These are phyloP conservation scores for Ischnura elegans DNA, from an alignment of 2,888 invertebrate genomes.

Conservation along the genomic window DNA sequence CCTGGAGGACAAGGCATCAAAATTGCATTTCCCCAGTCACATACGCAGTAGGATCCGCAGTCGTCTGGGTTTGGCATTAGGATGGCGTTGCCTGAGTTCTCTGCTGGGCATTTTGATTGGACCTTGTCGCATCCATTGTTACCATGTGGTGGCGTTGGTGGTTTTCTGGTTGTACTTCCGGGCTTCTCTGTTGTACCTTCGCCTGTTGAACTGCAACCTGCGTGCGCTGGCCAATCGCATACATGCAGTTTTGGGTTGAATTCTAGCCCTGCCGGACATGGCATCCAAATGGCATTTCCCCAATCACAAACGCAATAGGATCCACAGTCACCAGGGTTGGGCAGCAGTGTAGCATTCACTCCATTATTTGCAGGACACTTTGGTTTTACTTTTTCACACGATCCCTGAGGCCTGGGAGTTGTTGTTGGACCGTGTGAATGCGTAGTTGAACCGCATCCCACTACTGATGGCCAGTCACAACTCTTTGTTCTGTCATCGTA, in stretches of 20 bases:
- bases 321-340: background rate
- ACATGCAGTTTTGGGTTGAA: slow-evolving; percentile 68
- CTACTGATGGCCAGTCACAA: slow-evolving; percentile 40
- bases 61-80: slow-evolving; percentile 46
- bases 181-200: background rate
- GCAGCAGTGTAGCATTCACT: background rate
- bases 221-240: slow-evolving; percentile 64
- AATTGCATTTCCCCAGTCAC: slow-evolving; percentile 57
- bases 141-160: background rate
- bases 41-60: slow-evolving; percentile 64
- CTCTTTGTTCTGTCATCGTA: background rate
- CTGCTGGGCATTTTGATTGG: slow-evolving; percentile 17
- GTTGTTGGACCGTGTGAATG: background rate
- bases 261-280: slow-evolving; percentile 64
- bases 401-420: background rate
- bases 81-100: background rate
- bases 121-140: slow-evolving; percentile 50
- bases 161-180: background rate
- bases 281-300: background rate
- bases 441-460: background rate
- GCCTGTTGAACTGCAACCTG: background rate
- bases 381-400: background rate
- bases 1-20: slow-evolving; percentile 51
- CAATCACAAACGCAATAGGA: slow-evolving; percentile 49
- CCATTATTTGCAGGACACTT: background rate